A percentile compares a stretch with the other conserved stretches of the same genome.
Conservation (phyloP, 2,888 invertebrate genomes). For the Operophtera brumata region DNA sequence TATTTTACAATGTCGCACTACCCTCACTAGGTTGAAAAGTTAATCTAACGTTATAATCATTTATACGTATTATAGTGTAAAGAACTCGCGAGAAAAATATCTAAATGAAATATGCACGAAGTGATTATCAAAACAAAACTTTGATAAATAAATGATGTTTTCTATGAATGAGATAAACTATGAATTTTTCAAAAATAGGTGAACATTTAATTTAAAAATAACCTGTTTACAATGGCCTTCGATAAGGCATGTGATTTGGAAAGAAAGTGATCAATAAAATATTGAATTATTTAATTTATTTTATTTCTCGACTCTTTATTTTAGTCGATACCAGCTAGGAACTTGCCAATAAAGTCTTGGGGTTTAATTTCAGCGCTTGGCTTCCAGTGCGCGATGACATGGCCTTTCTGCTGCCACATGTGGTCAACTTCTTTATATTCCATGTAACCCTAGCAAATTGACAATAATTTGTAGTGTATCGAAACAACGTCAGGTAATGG, state of each 20-base stretch:
- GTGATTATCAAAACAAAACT: no score
- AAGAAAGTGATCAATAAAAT: slow-evolving; percentile 67
- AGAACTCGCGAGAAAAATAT: no score
- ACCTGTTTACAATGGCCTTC: slow-evolving; percentile 43
- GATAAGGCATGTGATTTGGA: slow-evolving; percentile 63
- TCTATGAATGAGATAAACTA: no score
- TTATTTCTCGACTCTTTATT: slow-evolving; percentile 22
- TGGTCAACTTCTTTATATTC: slow-evolving; percentile 92
- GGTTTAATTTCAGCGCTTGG: slow-evolving; percentile 90
- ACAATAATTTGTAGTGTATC: background rate
- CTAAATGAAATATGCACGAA: no score
- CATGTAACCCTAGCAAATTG: slow-evolving; percentile 89
- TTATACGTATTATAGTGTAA: no score
- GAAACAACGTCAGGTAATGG: no score
- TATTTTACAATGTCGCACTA: no score
- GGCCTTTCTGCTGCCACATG: slow-evolving; percentile 92
- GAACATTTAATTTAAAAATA: slow-evolving; percentile 8
- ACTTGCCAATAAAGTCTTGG: slow-evolving; percentile 93
- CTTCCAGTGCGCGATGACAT: slow-evolving; percentile 91
- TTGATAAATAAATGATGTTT: no score
- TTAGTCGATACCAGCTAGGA: slow-evolving; percentile 81
- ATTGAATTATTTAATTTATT: slow-evolving; percentile 53
- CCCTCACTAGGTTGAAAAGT: no score
- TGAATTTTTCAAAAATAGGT: background rate
- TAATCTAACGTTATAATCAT: no score